Base-by-base conservation (phyloP, 1,140 invertebrate species). In the Alviniconcha marisindica region DNA sequence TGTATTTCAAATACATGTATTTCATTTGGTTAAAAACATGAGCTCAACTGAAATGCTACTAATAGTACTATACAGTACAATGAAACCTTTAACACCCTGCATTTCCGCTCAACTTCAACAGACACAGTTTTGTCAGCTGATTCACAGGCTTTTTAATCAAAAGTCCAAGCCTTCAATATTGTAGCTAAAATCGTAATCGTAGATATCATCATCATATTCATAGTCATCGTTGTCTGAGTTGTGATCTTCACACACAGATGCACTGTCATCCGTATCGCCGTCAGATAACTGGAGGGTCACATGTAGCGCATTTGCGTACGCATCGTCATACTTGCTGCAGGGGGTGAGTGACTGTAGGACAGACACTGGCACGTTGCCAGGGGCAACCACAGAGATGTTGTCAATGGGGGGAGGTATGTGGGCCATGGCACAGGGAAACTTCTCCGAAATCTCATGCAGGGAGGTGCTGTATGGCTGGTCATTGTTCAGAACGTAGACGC, bases 171-270 rank as follows among this genome's bases (percentile, higher is more conserved):
- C 88, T n/a, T 44, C 78, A 81, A 88, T 87, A 74, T 88, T 86
- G n/a, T 89, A 83, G 71, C 89, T 88, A 80, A 89, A 89, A 77
- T 91, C 89, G 87, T 92, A 92, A 60, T 90, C 90, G 87, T 92
- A 92, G 76, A 92, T 91, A 77, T 91, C 91, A 76, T 92, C 91
- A 89, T 92, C 91, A 86, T 92, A 92, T 82, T 92, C 91, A 87
- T 88, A 91, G 42, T 90, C 90, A 79, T 90, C 90, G 87, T 91
- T 91, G 71, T 92, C 91, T 14, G 90, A 89, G 77, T 90, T 88
- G 15, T 86, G 82, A 82, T 90, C 90, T 73, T 90, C 90, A 66
- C 88, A 89, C 10, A 86, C 86, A 4, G 90, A 90, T 31, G 86
- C 89, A 74, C 91, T 91, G 44, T 91, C 91, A 56, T 90, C 89